phyloP scores from a whole-genome alignment of 2,888 invertebrate species.

The Sceliomorpha sp. region DNA sequence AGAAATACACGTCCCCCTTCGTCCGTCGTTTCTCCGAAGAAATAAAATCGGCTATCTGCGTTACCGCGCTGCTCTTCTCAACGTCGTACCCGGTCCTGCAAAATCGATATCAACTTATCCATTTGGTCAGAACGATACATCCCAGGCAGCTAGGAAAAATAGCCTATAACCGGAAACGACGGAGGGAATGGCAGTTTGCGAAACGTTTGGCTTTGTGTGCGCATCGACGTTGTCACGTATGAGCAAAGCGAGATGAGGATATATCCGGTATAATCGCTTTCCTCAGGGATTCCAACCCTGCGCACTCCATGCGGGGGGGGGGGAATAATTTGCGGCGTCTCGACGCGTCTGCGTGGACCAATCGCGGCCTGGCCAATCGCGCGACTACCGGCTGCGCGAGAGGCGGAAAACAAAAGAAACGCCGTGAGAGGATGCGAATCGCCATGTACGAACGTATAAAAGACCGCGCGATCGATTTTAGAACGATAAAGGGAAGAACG shows the following conservation, averaged over 20 bases:
- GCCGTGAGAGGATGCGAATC: constrained; percentile 50
- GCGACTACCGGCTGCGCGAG: constrained; percentile 70
- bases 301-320: constrained; percentile 27
- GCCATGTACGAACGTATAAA: constrained; percentile 35
- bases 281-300: constrained; percentile 69
- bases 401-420: constrained; percentile 75
- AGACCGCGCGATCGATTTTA: constrained; percentile 52
- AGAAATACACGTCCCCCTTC: not conserved
- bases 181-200: constrained; percentile 14
- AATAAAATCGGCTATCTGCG: no score
- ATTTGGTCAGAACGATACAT: constrained; percentile 4
- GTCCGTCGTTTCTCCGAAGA: not conserved
- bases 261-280: constrained; percentile 66
- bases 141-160: constrained; percentile 12
- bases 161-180: constrained; percentile 22
- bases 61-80: not conserved
- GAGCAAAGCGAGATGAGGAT: constrained; percentile 31
- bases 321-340: constrained; percentile 73
- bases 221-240: constrained; percentile 45
- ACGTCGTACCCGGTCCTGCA: not conserved
- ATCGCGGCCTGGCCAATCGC: constrained; percentile 74
- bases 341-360: constrained; percentile 76
- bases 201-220: constrained; percentile 37
- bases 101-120: constrained; percentile 27
- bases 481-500: no score